Evolutionary conservation across 1,140 invertebrate species (phyloP), one percentile per base, ranked within the genome.

Genomic region (Pissodes strobi): DNA sequence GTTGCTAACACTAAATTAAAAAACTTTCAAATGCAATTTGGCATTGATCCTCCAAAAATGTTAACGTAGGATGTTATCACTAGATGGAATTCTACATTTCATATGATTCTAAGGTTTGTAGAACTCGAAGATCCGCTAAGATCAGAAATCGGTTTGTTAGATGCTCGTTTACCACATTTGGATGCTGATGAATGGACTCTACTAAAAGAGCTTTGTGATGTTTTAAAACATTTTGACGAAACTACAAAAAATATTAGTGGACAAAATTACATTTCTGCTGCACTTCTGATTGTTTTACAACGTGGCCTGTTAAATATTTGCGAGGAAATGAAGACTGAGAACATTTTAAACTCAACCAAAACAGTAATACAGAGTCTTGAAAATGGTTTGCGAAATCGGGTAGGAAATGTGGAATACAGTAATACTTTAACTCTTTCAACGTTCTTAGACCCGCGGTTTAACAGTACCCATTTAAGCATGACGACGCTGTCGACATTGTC

Each of bases 51-150:
- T 15, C 0, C n/a, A 5, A 55, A 64, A 18, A 25, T 19, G n/a
- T 51, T 74, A 57, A 49, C 66, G n/a, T 67, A 75, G 53, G 66
- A 77, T n/a, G n/a, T n/a, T n/a, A n/a, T n/a, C n/a, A n/a, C n/a
- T n/a, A n/a, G n/a, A n/a, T n/a, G n/a, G n/a, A n/a, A n/a, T n/a
- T n/a, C n/a, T n/a, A n/a, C n/a, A n/a, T n/a, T n/a, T n/a, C n/a
- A n/a, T n/a, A n/a, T 77, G 73, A 19, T 77, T 0, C 22, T 71
- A 30, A 57, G 72, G n/a, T 8, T 34, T n/a, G 6, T 34, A n/a
- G n/a, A n/a, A n/a, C n/a, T n/a, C n/a, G n/a, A n/a, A n/a, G n/a
- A n/a, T n/a, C n/a, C n/a, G n/a, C 6, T 34, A 34, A 34, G 30
- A 34, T 34, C 30, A 8, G 30, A 8, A 37, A 53, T 34, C 45